A percentile compares a stretch with the other conserved stretches of the same genome.
Evolutionary conservation across 2,113 vertebrate species (phyloP).

Genomic region (Chlorodrepanis virens): DNA sequence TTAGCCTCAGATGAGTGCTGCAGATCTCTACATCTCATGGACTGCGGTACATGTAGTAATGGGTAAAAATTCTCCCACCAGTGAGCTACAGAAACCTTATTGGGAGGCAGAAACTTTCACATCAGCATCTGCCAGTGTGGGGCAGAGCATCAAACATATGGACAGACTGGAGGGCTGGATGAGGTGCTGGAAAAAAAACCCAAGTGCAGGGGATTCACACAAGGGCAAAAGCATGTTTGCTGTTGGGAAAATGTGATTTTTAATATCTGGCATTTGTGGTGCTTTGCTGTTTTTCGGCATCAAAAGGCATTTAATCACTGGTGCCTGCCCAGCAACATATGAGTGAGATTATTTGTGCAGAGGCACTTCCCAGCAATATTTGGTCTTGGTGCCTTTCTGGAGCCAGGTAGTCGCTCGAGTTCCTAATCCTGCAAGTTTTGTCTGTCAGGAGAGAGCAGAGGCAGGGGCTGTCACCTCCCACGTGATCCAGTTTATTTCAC

Average conservation of each 20-base stretch:
- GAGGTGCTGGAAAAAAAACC: constrained; percentile 1
- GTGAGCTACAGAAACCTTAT: background rate
- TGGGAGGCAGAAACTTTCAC: background rate
- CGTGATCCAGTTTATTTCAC: background rate
- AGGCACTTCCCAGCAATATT: constrained; percentile 38
- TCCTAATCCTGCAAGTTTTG: background rate
- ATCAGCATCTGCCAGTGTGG: background rate
- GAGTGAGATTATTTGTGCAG: constrained; percentile 5
- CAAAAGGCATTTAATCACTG: background rate
- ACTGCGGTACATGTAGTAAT: background rate
- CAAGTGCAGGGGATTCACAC: constrained; percentile 37
- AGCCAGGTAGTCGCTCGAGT: background rate
- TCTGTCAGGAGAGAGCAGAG: background rate
- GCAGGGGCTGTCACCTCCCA: background rate
- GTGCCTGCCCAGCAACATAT: constrained; percentile 7
- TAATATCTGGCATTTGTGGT: background rate
- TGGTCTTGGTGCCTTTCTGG: background rate
- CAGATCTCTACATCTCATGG: constrained; percentile 1
- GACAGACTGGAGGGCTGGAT: background rate
- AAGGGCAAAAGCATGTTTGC: constrained; percentile 8
- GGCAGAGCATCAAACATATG: background rate
- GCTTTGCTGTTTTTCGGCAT: background rate
- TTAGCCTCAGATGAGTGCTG: background rate
- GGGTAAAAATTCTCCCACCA: background rate
- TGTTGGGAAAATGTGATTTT: constrained; percentile 48